phyloP scores from a whole-genome alignment of 2,113 vertebrate genomes.

The Oryzias melastigma region DNA sequence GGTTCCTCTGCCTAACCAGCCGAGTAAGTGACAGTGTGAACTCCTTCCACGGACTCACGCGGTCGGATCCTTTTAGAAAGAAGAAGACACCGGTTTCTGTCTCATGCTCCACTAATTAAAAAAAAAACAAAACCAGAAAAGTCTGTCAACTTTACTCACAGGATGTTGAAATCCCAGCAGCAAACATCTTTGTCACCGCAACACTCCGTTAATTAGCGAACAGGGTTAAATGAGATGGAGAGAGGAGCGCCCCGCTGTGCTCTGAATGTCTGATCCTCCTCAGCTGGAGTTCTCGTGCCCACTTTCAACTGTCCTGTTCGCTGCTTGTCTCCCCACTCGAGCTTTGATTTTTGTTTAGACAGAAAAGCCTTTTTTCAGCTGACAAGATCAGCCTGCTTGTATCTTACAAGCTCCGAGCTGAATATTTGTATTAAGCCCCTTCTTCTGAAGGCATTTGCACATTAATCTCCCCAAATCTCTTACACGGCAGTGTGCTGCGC shows the following conservation, averaged over 20 bases:
- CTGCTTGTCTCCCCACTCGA: constrained; percentile 10
- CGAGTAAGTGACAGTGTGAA: constrained; percentile 23
- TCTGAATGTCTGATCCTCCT: constrained; percentile 8
- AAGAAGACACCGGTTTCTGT: background rate
- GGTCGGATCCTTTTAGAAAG: background rate
- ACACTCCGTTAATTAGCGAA: constrained; percentile 28
- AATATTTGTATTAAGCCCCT: constrained; percentile 17
- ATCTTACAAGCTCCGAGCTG: constrained; percentile 5
- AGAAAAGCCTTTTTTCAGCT: constrained; percentile 14
- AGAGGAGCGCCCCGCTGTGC: constrained; percentile 33
- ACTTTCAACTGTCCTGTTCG: constrained; percentile 17
- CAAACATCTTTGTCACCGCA: constrained; percentile 11
- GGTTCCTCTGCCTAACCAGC: constrained; percentile 2
- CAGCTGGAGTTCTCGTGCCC: constrained; percentile 34
- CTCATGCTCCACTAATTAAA: constrained; percentile 15
- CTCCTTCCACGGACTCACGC: background rate
- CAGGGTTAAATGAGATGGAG: background rate
- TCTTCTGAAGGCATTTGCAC: constrained; percentile 17
- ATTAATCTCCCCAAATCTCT: constrained; percentile 37
- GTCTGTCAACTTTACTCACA: constrained; percentile 20
- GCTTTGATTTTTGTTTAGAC: constrained; percentile 34
- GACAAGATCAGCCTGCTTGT: constrained; percentile 19
- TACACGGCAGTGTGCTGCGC: background rate
- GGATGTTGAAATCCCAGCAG: constrained; percentile 8
- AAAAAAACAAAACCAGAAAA: background rate